Base-by-base conservation (phyloP, 2,888 invertebrate genomes). In the Prenolepis imparis region DNA sequence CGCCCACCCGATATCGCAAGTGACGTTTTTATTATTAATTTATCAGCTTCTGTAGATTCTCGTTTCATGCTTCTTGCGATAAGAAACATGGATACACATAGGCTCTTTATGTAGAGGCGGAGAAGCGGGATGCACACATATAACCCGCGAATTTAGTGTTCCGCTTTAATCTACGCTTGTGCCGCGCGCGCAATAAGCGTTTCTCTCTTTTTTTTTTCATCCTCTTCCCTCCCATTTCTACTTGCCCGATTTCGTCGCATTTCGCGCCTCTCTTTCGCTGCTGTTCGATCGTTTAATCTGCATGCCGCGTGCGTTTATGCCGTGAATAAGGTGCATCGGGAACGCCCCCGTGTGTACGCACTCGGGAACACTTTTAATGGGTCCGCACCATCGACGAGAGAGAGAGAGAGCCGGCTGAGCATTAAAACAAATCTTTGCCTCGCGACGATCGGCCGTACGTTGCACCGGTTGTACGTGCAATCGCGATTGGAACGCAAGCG, bases 401-500 rank as follows among this genome's bases (percentile, higher is more conserved):
- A 28, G 28, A 28, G 28, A 28, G 28, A 28, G 28, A 72, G 63
- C 63, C 57, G 73, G 61, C 63, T 72, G 72, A 81, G 74, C 87
- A 88, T 88, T 88, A 85, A 89, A 89, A 88, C 88, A 81, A 88
- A 88, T 87, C 87, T 84, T 75, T 41, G 24, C 75, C 59, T 21
- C 59, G 48, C 73, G 75, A 73, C 72, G 87, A 85, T 84, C 85
- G 84, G 44, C 73, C 78, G 63, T 82, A 72, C 78, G 9, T 80
- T 80, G 78, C 73, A 44, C 78, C 59, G 72, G 57, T 57, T 41
- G 57, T 70, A 18, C 24, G 36, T 41, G 57, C 72, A 70, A 78
- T 78, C 24, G 59, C 72, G 78, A 48, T 59, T 52, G 68, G 39
- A 52, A 52, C 28, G 68, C 48, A 52, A n/a, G 72, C 73, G 32